Conservation (phyloP, 92 coral and sea anemone species). For the Bergia puertoricense region DNA sequence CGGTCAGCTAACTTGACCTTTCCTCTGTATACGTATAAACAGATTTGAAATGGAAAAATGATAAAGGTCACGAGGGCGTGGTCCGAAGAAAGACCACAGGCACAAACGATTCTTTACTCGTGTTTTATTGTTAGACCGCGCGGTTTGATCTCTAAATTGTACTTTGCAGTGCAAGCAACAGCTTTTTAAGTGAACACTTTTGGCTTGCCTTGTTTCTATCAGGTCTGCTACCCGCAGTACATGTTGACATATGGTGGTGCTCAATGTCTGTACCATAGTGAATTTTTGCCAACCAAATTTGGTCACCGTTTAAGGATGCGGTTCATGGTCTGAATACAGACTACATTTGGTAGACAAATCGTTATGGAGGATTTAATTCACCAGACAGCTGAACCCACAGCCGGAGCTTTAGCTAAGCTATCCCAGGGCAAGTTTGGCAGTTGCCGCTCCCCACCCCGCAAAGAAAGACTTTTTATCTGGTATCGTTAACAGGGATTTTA, state of each 20-base stretch:
- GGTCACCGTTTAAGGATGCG: slow-evolving; percentile 3
- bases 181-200: background rate
- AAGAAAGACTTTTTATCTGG: background rate
- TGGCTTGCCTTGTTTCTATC: background rate
- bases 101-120: background rate
- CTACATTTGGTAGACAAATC: background rate
- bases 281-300: background rate
- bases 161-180: background rate
- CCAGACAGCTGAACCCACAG: background rate
- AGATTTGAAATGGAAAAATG: background rate
- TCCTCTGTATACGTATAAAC: background rate
- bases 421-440: background rate
- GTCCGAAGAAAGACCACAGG: background rate
- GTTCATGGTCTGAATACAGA: background rate
- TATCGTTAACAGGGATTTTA: background rate
- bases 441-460: background rate
- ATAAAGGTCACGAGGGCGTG: background rate
- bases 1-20: background rate
- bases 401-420: background rate
- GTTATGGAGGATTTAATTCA: background rate
- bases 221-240: background rate
- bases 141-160: background rate
- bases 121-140: background rate
- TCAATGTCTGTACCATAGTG: background rate
- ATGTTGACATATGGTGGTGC: background rate